Percentiles rank a stretch among this genome's conserved stretches.
phyloP scores from a whole-genome alignment of 2,888 invertebrate species.

The Diarsia brunnea region DNA sequence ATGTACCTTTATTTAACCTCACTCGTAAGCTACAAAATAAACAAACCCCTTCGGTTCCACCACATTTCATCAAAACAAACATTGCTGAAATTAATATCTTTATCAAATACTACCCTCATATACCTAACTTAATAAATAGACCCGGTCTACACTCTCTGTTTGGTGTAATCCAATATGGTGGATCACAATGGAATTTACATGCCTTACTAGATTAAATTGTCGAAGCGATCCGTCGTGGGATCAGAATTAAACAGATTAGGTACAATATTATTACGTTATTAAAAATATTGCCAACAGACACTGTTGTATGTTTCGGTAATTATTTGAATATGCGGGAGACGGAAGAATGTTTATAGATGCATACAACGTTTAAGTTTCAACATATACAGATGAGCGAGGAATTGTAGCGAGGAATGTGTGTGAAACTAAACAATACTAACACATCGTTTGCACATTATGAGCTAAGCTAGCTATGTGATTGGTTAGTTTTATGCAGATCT shows the following conservation, averaged over 20 bases:
- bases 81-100: slow-evolving; percentile 19
- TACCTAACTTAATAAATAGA: slow-evolving; percentile 29
- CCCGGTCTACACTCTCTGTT: neutral
- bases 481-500: too few species aligned
- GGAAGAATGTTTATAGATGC: too few species aligned
- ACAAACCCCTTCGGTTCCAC: neutral
- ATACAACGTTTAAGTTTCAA: too few species aligned
- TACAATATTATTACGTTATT: slow-evolving; percentile 4
- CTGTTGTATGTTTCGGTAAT: neutral
- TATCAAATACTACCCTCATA: slow-evolving; percentile 21
- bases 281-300: neutral
- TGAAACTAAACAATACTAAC: too few species aligned
- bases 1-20: neutral
- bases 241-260: slow-evolving; percentile 12
- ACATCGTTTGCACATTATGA: too few species aligned
- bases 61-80: slow-evolving; percentile 30
- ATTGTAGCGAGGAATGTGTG: too few species aligned
- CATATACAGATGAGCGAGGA: too few species aligned
- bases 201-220: slow-evolving; percentile 36
- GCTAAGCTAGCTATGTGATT: too few species aligned
- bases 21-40: neutral
- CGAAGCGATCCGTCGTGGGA: slow-evolving; percentile 21
- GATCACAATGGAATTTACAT: slow-evolving; percentile 32
- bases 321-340: neutral
- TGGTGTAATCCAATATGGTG: slow-evolving; percentile 46